Evolutionary conservation across 2,113 vertebrate genomes (phyloP).

Genomic region (Pelobates fuscus): DNA sequence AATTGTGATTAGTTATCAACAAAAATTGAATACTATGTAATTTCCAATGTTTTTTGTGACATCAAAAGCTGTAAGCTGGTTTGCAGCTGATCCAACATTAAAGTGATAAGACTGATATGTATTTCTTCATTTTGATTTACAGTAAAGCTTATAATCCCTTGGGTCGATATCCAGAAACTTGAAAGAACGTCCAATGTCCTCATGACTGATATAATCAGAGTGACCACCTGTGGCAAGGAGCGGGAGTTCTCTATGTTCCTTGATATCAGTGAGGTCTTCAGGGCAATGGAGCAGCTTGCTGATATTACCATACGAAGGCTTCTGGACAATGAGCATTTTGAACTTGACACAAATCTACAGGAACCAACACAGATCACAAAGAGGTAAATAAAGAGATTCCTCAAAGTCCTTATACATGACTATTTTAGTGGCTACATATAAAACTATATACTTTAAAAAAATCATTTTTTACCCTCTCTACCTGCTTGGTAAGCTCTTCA

Average conservation of each 20-base stretch:
- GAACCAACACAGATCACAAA: slow-evolving; percentile 88
- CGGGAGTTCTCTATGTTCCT: slow-evolving; percentile 95
- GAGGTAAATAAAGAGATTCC: slow-evolving; percentile 79
- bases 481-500: no score
- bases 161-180: slow-evolving; percentile 89
- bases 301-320: slow-evolving; percentile 89
- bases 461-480: no score
- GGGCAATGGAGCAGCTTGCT: slow-evolving; percentile 89
- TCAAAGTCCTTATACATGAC: neutral
- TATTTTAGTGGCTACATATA: neutral
- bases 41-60: no score
- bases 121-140: slow-evolving; percentile 46
- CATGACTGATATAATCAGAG: slow-evolving; percentile 83
- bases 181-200: slow-evolving; percentile 86
- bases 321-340: slow-evolving; percentile 88
- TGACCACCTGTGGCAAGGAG: slow-evolving; percentile 80
- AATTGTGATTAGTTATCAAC: no score
- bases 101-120: no score
- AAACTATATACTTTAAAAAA: no score
- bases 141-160: slow-evolving; percentile 92
- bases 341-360: slow-evolving; percentile 84
- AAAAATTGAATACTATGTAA: no score
- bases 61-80: no score
- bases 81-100: no score
- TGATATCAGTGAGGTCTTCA: slow-evolving; percentile 81